Percentiles rank a stretch among this genome's conserved stretches.
These are phyloP conservation scores for Drosophila repleta DNA, from an alignment of 1,140 invertebrate genomes.

Conservation along the genomic window DNA sequence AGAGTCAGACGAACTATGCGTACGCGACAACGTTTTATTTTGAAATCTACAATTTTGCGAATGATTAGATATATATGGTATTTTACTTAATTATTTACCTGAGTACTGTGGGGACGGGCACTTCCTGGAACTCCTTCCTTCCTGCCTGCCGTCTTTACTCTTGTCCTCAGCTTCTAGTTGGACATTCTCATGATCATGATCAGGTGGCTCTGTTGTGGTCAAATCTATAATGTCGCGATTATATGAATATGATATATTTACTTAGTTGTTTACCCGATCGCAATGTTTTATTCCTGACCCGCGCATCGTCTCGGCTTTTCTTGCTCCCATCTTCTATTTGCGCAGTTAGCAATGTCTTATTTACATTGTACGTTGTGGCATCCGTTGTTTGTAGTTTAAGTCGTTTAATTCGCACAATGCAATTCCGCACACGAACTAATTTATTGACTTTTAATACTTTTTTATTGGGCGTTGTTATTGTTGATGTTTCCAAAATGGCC, in stretches of 20 bases:
- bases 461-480: background rate
- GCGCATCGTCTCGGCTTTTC: background rate
- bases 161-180: too few relatives aligned
- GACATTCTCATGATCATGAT: too few relatives aligned
- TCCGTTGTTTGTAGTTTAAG: background rate
- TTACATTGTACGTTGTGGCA: background rate
- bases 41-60: too few relatives aligned
- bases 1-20: too few relatives aligned
- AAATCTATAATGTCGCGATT: too few relatives aligned
- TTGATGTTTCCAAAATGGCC: too few relatives aligned
- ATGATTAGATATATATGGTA: background rate
- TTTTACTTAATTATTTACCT: background rate
- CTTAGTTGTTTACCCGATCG: too few relatives aligned
- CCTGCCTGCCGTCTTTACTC: too few relatives aligned
- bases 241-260: too few relatives aligned
- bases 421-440: constrained; percentile 23
- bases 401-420: constrained; percentile 51
- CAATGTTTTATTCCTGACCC: too few relatives aligned
- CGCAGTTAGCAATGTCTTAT: background rate
- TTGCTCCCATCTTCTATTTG: background rate
- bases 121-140: constrained; percentile 50
- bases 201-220: too few relatives aligned
- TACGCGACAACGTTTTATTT: too few relatives aligned
- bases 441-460: background rate
- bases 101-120: background rate